These are phyloP conservation scores for Puffinus mauretanicus DNA, from an alignment of 2,113 vertebrate genomes.

Conservation along the genomic window DNA sequence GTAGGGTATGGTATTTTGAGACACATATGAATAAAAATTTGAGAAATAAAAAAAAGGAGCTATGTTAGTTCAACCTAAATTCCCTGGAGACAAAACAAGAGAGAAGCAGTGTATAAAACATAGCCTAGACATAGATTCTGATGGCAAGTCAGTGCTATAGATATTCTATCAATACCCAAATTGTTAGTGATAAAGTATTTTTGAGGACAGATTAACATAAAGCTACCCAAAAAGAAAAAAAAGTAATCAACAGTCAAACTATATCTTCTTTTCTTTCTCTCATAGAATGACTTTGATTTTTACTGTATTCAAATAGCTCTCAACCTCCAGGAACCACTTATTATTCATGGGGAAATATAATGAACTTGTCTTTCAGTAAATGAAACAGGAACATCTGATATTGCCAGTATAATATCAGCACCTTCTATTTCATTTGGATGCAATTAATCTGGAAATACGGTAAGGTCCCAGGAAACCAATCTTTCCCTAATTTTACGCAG, in stretches of 20 bases:
- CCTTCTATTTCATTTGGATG: constrained; percentile 7
- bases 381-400: not conserved
- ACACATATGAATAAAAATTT: not conserved
- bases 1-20: not conserved
- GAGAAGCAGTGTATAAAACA: not conserved
- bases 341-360: not conserved
- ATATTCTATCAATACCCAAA: not conserved
- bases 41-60: not conserved
- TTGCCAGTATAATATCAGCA: not conserved
- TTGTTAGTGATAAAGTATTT: not conserved
- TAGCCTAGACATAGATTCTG: not conserved
- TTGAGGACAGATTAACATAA: not conserved
- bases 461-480: not conserved
- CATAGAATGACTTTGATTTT: not conserved
- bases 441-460: not conserved
- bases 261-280: not conserved
- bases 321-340: not conserved
- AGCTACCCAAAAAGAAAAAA: not conserved
- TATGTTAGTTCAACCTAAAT: not conserved
- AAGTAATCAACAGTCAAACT: not conserved
- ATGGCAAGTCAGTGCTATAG: not conserved
- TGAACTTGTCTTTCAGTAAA: not conserved
- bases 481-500: not conserved
- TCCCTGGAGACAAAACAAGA: not conserved
- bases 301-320: not conserved